phyloP scores from a whole-genome alignment of 1,140 invertebrate genomes.

The Magallana ariakensis region DNA sequence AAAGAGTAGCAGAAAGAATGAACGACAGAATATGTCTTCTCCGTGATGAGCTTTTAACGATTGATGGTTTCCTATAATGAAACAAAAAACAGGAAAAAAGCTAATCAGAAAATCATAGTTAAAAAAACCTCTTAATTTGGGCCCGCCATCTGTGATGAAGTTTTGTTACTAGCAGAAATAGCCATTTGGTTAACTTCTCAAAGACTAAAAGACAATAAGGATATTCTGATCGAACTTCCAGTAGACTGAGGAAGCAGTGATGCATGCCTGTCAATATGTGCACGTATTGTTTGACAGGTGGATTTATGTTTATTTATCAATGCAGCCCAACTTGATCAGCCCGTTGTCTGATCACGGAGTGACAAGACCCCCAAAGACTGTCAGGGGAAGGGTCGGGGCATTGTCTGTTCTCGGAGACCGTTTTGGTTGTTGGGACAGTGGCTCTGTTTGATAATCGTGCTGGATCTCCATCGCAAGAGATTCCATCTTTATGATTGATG shows the following conservation, averaged over 20 bases:
- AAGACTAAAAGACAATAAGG: slow-evolving; percentile 10
- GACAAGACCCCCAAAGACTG: background rate
- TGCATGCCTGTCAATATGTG: slow-evolving; percentile 9
- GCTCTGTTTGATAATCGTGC: slow-evolving; percentile 24
- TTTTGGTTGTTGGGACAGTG: background rate
- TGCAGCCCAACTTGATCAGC: background rate
- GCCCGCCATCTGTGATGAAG: slow-evolving; percentile 1
- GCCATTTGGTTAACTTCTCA: slow-evolving; percentile 36
- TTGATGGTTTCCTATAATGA: slow-evolving; percentile 17
- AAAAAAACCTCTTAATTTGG: slow-evolving; percentile 27
- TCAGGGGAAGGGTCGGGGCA: background rate
- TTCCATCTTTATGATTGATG: slow-evolving; percentile 5
- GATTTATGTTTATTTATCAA: slow-evolving; percentile 11
- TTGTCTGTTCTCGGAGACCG: background rate
- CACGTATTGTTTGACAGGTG: slow-evolving; percentile 13
- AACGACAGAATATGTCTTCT: too few species aligned
- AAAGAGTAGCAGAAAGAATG: too few species aligned
- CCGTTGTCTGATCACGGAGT: background rate
- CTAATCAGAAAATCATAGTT: slow-evolving; percentile 24
- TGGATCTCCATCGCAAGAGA: background rate
- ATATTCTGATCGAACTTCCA: background rate
- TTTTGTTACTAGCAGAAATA: slow-evolving; percentile 19
- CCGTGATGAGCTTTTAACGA: slow-evolving; percentile 10
- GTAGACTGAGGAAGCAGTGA: background rate
- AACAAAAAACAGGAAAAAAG: background rate